phyloP scores from a whole-genome alignment of 2,888 invertebrate species.

The Teleogryllus oceanicus region DNA sequence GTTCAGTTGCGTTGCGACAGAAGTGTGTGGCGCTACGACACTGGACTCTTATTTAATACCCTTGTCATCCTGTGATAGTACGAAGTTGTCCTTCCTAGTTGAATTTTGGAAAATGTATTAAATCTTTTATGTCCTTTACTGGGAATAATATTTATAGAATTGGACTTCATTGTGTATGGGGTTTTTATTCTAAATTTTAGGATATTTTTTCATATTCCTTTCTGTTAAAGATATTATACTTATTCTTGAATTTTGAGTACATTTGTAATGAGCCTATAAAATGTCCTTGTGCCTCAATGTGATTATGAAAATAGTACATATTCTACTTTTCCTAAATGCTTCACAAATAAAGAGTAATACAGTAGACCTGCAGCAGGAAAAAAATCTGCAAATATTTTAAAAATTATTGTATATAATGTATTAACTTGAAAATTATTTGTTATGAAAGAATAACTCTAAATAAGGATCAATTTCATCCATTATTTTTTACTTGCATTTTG shows the following conservation, averaged over 20 bases:
- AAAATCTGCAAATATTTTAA: no score
- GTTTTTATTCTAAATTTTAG: background rate
- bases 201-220: background rate
- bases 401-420: no score
- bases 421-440: no score
- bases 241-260: no score
- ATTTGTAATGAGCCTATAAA: no score
- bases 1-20: background rate
- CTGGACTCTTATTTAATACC: background rate
- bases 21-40: background rate
- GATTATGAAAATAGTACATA: background rate
- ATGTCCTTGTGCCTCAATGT: background rate
- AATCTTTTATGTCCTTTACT: background rate
- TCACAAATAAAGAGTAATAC: no score
- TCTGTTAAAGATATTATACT: no score
- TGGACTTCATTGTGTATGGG: background rate
- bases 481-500: no score
- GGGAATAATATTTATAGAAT: background rate
- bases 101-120: background rate
- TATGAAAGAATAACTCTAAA: no score
- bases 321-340: background rate
- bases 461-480: no score
- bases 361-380: no score
- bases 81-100: background rate
- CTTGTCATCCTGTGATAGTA: constrained; percentile 18